These are phyloP conservation scores for Turnix velox DNA, from an alignment of 2,113 vertebrate genomes.

Conservation along the genomic window DNA sequence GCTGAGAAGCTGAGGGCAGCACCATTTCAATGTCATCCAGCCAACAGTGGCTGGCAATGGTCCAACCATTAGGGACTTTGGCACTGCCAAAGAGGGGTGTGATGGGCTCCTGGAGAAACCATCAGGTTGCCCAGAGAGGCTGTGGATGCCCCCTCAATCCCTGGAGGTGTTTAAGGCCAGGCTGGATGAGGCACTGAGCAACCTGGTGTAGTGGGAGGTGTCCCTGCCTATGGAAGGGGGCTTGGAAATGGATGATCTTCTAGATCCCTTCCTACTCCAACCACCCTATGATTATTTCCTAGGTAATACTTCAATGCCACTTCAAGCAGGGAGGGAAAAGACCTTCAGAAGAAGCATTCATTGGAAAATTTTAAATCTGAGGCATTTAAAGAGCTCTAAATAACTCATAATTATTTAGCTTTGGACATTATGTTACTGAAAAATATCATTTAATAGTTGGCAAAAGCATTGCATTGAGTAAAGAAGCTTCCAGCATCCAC, in stretches of 20 bases:
- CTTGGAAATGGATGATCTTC: too few relatives aligned
- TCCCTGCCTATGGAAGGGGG: too few relatives aligned
- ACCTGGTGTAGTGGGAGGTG: too few relatives aligned
- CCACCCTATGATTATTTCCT: too few relatives aligned
- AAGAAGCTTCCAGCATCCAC: background rate
- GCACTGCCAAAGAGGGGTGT: background rate
- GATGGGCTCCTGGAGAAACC: background rate
- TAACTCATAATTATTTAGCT: background rate
- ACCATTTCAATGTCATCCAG: rapidly evolving
- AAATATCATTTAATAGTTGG: background rate
- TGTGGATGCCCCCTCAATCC: too few relatives aligned
- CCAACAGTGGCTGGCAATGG: background rate
- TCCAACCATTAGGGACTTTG: too few relatives aligned
- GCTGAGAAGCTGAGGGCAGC: background rate
- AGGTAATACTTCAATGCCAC: background rate
- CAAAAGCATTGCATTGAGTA: background rate
- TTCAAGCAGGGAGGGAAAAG: background rate
- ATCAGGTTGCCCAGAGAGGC: too few relatives aligned
- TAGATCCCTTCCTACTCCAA: too few relatives aligned
- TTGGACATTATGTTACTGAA: background rate
- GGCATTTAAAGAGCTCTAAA: background rate
- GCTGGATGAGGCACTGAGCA: too few relatives aligned
- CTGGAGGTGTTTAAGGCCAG: too few relatives aligned
- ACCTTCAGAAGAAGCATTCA: background rate
- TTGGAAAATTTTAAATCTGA: background rate